Evolutionary conservation across 2,888 invertebrate species (phyloP), one percentile per base, ranked within the genome.

Genomic region (Eupelmus urozonus): DNA sequence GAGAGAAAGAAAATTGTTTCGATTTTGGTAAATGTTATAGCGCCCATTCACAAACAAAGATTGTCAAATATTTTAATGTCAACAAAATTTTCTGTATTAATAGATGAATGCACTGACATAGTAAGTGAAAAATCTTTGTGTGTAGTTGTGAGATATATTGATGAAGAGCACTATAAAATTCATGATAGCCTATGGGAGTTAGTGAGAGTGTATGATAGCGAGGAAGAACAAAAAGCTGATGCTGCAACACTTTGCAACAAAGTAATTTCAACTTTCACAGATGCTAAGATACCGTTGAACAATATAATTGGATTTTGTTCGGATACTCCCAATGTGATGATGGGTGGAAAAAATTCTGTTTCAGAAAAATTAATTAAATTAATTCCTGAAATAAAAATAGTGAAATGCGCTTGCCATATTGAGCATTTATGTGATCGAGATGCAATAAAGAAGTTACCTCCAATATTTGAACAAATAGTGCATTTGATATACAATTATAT

Each of bases 321-420:
- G 4, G 84, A 85, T 59, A 82, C 82, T 0, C 83, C 83, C 60
- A 81, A 73, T 63, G 80, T 80, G 0, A 85, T 83, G 83, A 84
- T 87, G 82, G 86, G 86, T 0, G n/a, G 27, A 4, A 65, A 81
- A 4, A 85, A 88, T 77, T 86, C 85, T 0, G 87, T 87, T 5
- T 79, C 84, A 18, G 80, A 76, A 23, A 60, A 84, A 73, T 82
- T 85, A 29, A 70, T 27, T 5, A 11, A 71, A 25, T 29, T 63
- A 0, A 81, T 67, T 70, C 83, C 84, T 1, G 84, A 83, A 27
- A 84, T 83, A 13, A 74, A 27, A 9, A 82, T 84, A 45, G 63
- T 83, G 0, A 85, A 86, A 81, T 88, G 85, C 55, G 67, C 86
- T 20, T 87, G 86, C 59, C 87, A 88, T 78, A 86, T 85, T 0